Percentiles rank a stretch among this genome's conserved stretches.
These are phyloP conservation scores for Bradypus variegatus DNA, from an alignment of 2,797 vertebrate species.

Conservation along the genomic window DNA sequence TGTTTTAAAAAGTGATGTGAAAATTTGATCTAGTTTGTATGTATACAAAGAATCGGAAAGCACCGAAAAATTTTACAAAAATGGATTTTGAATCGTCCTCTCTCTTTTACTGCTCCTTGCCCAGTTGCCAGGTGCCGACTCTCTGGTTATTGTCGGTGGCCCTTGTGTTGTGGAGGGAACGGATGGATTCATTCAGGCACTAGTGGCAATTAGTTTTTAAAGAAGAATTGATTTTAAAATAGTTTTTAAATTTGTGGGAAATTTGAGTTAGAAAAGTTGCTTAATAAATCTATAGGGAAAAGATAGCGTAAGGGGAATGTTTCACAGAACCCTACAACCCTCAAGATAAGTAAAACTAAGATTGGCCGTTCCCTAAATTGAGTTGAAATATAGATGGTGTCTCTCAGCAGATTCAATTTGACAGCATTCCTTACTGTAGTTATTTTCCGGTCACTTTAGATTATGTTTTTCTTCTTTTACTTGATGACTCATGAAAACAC, in stretches of 20 bases:
- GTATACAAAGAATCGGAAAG: not conserved
- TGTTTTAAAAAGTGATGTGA: not conserved
- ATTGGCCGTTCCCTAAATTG: not conserved
- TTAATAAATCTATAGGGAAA: constrained; percentile 2
- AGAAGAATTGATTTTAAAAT: not conserved
- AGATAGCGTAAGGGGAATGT: not conserved
- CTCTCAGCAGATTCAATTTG: not conserved
- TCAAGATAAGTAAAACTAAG: not conserved
- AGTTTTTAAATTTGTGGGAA: not conserved
- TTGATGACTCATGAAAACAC: constrained; percentile 19
- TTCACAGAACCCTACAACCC: not conserved
- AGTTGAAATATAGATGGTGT: not conserved
- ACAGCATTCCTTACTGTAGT: not conserved
- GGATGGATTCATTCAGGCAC: not conserved
- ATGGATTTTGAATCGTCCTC: not conserved
- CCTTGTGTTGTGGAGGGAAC: not conserved
- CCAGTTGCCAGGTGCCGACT: not conserved
- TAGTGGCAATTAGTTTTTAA: not conserved
- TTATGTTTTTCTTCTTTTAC: constrained; percentile 20
- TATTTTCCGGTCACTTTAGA: not conserved
- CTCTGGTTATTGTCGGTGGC: not conserved
- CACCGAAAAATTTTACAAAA: not conserved
- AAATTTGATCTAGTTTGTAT: not conserved
- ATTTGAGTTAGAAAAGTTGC: constrained; percentile 6
- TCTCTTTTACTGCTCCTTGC: not conserved